phyloP scores from a whole-genome alignment of 2,797 vertebrate genomes.

The Bradypodion pumilum region DNA sequence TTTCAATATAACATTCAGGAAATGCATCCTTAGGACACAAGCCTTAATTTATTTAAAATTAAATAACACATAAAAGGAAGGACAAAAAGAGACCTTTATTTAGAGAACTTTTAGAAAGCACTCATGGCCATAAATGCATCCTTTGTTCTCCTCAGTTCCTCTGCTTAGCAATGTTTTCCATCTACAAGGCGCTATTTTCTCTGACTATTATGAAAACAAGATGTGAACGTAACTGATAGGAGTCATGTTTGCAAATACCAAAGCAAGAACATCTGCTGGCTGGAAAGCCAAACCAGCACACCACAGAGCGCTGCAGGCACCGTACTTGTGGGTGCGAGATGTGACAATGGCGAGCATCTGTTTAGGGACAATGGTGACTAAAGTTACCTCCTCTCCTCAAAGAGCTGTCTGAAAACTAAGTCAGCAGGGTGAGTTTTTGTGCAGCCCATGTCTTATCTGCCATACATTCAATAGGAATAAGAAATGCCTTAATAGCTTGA shows the following conservation, averaged over 20 bases:
- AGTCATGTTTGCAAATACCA: not conserved
- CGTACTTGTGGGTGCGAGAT: not conserved
- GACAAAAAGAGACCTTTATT: conserved; percentile 6
- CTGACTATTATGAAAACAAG: not conserved
- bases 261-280: not conserved
- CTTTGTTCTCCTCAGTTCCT: not conserved
- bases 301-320: not conserved
- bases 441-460: not conserved
- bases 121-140: conserved; percentile 2
- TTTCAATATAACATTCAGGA: conserved; percentile 4
- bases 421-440: not conserved
- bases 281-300: not conserved
- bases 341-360: not conserved
- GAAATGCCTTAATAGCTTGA: not conserved
- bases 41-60: conserved; percentile 15
- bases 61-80: not conserved
- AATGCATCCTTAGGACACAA: not conserved
- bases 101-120: conserved; percentile 1
- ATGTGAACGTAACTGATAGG: not conserved
- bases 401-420: not conserved
- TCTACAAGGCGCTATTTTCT: not conserved
- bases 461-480: not conserved
- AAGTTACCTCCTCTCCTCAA: not conserved
- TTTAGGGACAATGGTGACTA: not conserved
- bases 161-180: not conserved